These are phyloP conservation scores for Malaclemys terrapin DNA, from an alignment of 2,113 vertebrate species.

Conservation along the genomic window DNA sequence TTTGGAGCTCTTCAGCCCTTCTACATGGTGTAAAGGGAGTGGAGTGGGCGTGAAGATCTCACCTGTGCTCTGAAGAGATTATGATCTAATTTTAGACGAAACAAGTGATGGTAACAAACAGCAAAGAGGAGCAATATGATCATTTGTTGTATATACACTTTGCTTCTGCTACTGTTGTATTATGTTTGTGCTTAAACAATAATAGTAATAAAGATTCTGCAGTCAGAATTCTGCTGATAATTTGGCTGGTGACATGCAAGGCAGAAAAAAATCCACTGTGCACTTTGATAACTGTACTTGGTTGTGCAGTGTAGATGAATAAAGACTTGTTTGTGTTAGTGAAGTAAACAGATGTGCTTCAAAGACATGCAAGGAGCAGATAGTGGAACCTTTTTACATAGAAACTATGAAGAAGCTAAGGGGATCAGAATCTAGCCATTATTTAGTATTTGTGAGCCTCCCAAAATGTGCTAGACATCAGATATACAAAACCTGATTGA, in stretches of 20 bases:
- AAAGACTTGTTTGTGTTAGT: neutral
- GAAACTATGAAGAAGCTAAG: neutral
- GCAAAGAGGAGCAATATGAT: neutral
- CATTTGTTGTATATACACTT: neutral
- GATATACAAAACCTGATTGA: neutral
- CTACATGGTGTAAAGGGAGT: neutral
- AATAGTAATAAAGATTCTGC: conserved; percentile 23
- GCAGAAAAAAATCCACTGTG: neutral
- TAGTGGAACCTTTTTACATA: conserved; percentile 2
- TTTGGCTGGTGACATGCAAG: conserved; percentile 40
- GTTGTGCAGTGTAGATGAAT: conserved; percentile 16
- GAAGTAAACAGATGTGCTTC: neutral
- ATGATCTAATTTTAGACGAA: neutral
- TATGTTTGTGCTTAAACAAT: conserved; percentile 29
- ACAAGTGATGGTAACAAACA: neutral
- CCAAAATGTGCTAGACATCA: neutral
- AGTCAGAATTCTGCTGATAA: conserved; percentile 32
- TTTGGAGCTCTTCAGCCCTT: neutral
- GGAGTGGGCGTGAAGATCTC: neutral
- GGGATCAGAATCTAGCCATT: neutral
- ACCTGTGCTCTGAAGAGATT: neutral
- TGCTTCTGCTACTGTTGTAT: neutral
- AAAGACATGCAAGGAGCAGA: neutral
- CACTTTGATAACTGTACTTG: conserved; percentile 25
- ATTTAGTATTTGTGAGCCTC: neutral